Evolutionary conservation across 2,113 vertebrate genomes (phyloP), one percentile per base, ranked within the genome.

Genomic region (Clarias gariepinus): DNA sequence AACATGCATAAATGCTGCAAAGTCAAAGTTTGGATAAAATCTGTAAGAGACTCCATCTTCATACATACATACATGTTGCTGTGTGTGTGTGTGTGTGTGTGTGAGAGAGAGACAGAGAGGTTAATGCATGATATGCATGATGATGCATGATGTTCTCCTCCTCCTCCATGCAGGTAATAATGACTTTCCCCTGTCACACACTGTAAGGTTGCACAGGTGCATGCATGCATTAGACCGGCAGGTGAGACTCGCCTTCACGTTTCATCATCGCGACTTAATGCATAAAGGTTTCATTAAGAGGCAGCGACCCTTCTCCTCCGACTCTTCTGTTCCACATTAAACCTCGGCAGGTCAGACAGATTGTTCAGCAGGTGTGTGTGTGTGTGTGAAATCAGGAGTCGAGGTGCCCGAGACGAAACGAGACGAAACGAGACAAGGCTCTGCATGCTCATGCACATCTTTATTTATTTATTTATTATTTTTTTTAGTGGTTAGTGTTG

Each of bases 11-110:
- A 58, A 71, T 30, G 3, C 77, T 28, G 4, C 36, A 53, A n/a
- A 64, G 84, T 66, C 3, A 9, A 61, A 81, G 85, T 86, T 86
- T 80, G 47, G 7, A 16, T 58, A 28, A 9, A 73, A 68, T 81
- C 21, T 73, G 33, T 61, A 41, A 11, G 64, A 41, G 33, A 53
- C 52, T 61, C 47, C 30, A 7, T 41, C 19, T 36, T 82, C 11
- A 58, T 18, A 58, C 57, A 58, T 18, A 58, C 57, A 58, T 47
- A 47, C 47, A 7, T 47, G 47, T 47, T 47, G 47, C 47, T 47
- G 7, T 47, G 47, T 9, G 47, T 47, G 47, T 47, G 47, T 9
- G 47, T 8, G 47, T 47, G 47, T 47, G 47, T 47, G 41, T 47
- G 5, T 7, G 41, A 0, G 41, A 6, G 41, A 47, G 41, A 47